Evolutionary conservation across 2,888 invertebrate species (phyloP).

Genomic region (Andrena praecox): DNA sequence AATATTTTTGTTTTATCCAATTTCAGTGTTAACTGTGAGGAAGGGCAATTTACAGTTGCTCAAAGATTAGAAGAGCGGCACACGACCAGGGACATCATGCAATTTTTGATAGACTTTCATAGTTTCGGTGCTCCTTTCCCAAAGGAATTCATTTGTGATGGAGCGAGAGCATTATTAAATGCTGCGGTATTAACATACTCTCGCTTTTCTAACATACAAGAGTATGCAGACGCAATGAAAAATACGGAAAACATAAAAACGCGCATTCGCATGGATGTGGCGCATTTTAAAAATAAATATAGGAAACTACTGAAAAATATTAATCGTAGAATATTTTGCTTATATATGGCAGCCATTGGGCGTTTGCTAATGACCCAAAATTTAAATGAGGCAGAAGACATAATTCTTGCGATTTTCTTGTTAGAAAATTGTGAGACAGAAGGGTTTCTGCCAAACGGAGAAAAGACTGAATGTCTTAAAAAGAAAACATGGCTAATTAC

Average conservation of each 20-base stretch:
- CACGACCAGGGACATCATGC: not conserved
- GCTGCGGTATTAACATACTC: conserved; percentile 1
- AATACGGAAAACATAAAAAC: not conserved
- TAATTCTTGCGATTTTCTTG: no score
- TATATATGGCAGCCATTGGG: not conserved
- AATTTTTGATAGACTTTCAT: not conserved
- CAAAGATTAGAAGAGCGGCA: not conserved
- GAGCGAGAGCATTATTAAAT: conserved; percentile 1
- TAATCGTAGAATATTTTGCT: not conserved
- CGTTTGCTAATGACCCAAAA: no score
- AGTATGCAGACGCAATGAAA: not conserved
- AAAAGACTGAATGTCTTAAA: no score
- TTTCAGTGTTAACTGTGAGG: not conserved
- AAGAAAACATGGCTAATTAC: no score
- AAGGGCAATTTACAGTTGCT: not conserved
- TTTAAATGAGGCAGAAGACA: no score
- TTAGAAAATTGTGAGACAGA: no score
- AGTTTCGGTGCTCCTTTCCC: not conserved
- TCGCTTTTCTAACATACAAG: not conserved
- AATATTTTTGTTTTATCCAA: not conserved
- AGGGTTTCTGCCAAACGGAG: no score
- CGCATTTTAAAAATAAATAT: conserved; percentile 1
- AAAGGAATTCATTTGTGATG: conserved; percentile 4
- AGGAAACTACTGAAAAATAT: not conserved
- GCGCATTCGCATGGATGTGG: conserved; percentile 6